Evolutionary conservation across 1,140 invertebrate species (phyloP).

Genomic region (Whitmania pigra): DNA sequence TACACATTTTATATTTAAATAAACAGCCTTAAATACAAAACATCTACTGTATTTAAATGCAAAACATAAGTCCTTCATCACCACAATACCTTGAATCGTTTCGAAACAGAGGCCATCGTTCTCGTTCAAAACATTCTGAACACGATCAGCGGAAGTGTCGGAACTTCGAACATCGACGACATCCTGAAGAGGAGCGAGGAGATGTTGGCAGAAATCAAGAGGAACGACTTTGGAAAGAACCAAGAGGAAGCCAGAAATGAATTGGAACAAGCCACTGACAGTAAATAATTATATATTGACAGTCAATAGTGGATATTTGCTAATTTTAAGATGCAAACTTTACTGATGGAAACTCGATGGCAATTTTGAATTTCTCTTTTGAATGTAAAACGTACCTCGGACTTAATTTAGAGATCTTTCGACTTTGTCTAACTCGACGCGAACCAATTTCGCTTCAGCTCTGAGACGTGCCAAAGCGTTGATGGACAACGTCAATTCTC

Average conservation of each 20-base stretch:
- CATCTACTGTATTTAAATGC: too few species aligned
- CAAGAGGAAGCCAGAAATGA: conserved; percentile 30
- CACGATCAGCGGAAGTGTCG: conserved; percentile 32
- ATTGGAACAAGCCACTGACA: conserved; percentile 28
- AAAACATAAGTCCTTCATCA: not conserved
- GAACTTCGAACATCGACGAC: conserved; percentile 57
- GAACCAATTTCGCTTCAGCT: conserved; percentile 7
- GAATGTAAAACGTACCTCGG: not conserved
- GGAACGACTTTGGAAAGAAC: conserved; percentile 46
- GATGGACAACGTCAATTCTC: conserved; percentile 50
- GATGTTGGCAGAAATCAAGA: conserved; percentile 55
- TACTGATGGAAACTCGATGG: not conserved
- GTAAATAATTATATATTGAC: too few species aligned
- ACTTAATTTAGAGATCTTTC: not conserved
- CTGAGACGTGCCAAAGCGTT: conserved; percentile 52
- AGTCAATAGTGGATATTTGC: conserved; percentile 19
- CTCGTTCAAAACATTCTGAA: conserved; percentile 27
- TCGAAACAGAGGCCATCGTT: conserved; percentile 21
- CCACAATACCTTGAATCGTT: not conserved
- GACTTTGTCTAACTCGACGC: too few species aligned
- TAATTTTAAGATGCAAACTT: not conserved
- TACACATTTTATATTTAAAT: too few species aligned
- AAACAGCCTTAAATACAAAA: too few species aligned
- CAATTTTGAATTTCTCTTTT: not conserved
- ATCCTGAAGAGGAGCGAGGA: conserved; percentile 59